Base-by-base conservation (phyloP, 2,113 vertebrate species). In the Empidonax alnorum region DNA sequence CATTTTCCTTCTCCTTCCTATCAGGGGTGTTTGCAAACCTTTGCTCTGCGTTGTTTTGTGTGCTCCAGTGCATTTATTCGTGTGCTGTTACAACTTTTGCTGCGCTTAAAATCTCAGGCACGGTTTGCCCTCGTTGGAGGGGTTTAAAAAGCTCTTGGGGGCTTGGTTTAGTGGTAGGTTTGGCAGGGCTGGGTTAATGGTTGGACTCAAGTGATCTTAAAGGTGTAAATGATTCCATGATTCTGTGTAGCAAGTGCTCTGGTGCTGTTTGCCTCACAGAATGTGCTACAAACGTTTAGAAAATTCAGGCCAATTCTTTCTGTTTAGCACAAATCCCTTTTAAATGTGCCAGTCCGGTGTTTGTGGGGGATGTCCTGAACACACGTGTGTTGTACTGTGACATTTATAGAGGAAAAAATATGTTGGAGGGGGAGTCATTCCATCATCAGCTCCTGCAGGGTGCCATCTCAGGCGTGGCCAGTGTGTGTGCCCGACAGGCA, bases 361-460 rank as follows among this genome's bases (percentile, higher is more conserved):
- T 68, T 12, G 24, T 58, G 65, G 27, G 37, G 88, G 61, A 9
- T 6, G 53, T 31, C 21, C 27, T 23, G 15, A 59, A 27, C 1
- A 27, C 1, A 0, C 1, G 14, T 2, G 0, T 11, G n/a, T 27
- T 79, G 52, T 68, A 12, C 24, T 35, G 65, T 16, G 87, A 24
- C 30, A 27, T 47, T 74, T 42, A 30, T 23, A 46, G 41, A 14
- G 50, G 62, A 62, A 67, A 22, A 76, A 30, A 33, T 7, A 25
- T 14, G 22, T 33, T 42, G 62, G 27, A 24, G 41, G 72, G 65
- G 72, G 80, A 77, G 68, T 47, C 52, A 63, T 33, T 76, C 47
- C 52, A 69, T 37, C 50, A 14, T 35, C 67, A 68, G 44, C 71
- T 61, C 17, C 56, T 42, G 56, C 61, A 1, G 6, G 50, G 4